phyloP scores from a whole-genome alignment of 2,113 vertebrate species.

The Clarias magur region DNA sequence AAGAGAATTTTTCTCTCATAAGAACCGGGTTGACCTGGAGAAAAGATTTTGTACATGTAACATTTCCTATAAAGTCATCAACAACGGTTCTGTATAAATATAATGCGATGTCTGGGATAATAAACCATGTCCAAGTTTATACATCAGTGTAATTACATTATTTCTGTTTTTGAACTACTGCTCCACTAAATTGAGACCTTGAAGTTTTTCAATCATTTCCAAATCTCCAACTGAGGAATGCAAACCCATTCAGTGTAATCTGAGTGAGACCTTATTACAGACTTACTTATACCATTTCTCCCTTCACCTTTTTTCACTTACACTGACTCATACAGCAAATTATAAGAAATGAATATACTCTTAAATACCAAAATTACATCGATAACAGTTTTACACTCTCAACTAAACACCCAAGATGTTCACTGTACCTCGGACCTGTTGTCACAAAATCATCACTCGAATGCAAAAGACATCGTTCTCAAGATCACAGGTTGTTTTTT shows the following conservation, averaged over 20 bases:
- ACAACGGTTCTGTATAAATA: slow-evolving; percentile 1
- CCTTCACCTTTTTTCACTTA: background rate
- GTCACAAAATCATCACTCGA: slow-evolving; percentile 27
- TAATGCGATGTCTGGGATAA: slow-evolving; percentile 25
- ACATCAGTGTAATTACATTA: slow-evolving; percentile 12
- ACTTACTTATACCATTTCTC: background rate
- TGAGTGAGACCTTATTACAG: background rate
- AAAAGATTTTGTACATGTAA: background rate
- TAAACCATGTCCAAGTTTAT: slow-evolving; percentile 35
- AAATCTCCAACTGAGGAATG: slow-evolving; percentile 41
- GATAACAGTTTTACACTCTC: background rate
- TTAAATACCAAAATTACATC: background rate
- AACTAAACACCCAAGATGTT: background rate
- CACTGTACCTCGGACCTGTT: background rate
- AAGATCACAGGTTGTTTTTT: slow-evolving; percentile 54
- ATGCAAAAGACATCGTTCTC: slow-evolving; percentile 29
- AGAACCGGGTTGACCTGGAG: too few relatives aligned
- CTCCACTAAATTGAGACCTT: slow-evolving; percentile 13
- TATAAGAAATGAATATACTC: background rate
- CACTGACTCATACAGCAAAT: background rate
- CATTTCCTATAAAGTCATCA: background rate
- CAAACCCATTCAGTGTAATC: slow-evolving; percentile 14
- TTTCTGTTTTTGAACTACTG: slow-evolving; percentile 23
- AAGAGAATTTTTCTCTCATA: too few relatives aligned
- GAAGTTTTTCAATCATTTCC: background rate